These are phyloP conservation scores for Drosophila kambysellisi DNA, from an alignment of 2,888 invertebrate genomes.

Conservation along the genomic window DNA sequence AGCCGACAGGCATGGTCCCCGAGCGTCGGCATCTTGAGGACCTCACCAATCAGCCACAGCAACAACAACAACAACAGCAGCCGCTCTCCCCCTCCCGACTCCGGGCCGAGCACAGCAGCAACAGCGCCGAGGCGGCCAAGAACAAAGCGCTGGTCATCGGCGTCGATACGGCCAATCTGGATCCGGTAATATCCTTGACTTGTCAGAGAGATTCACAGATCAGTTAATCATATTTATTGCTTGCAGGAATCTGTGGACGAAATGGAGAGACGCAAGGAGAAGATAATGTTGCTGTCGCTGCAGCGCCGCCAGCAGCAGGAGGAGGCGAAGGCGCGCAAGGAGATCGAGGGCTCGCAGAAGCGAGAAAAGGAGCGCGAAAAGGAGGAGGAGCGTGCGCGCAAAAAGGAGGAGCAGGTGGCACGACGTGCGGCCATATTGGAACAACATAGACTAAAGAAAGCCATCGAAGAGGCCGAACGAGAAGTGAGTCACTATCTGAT, in stretches of 20 bases:
- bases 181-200: slow-evolving; percentile 87
- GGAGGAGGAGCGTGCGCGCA: slow-evolving; percentile 90
- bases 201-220: not conserved
- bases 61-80: slow-evolving; percentile 50
- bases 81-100: slow-evolving; percentile 76
- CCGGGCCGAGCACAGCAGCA: slow-evolving; percentile 70
- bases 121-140: slow-evolving; percentile 84
- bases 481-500: slow-evolving; percentile 86
- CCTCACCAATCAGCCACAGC: slow-evolving; percentile 74
- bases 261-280: slow-evolving; percentile 96
- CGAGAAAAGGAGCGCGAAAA: slow-evolving; percentile 91
- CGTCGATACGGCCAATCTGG: slow-evolving; percentile 88
- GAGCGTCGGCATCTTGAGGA: slow-evolving; percentile 82
- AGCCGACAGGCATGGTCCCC: slow-evolving; percentile 35
- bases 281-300: slow-evolving; percentile 94
- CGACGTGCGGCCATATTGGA: slow-evolving; percentile 95
- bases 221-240: not conserved
- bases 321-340: slow-evolving; percentile 93
- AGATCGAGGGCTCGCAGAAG: slow-evolving; percentile 91
- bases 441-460: slow-evolving; percentile 97
- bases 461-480: slow-evolving; percentile 95
- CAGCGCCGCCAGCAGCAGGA: slow-evolving; percentile 96
- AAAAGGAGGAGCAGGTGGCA: slow-evolving; percentile 93
- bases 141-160: slow-evolving; percentile 89
- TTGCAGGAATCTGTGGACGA: slow-evolving; percentile 93